phyloP scores from a whole-genome alignment of 1,140 invertebrate species.

The Medauroidea extradentata region DNA sequence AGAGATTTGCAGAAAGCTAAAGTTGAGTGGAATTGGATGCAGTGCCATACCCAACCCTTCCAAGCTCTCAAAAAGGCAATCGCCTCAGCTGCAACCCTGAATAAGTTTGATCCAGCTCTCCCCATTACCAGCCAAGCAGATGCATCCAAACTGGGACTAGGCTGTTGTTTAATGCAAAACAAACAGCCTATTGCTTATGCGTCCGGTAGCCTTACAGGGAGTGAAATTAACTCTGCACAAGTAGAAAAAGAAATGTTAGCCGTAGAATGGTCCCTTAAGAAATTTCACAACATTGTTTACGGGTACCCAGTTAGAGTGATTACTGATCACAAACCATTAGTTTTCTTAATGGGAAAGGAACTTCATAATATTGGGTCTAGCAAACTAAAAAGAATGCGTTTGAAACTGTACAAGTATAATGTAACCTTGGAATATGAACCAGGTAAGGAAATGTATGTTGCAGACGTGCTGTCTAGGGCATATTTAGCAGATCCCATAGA shows the following conservation, averaged over 20 bases:
- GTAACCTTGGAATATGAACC: conserved; percentile 24
- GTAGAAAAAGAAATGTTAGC: conserved; percentile 37
- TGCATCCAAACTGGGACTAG: conserved; percentile 30
- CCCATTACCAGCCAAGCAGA: conserved; percentile 29
- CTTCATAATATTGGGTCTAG: too few species aligned
- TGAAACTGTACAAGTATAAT: too few species aligned
- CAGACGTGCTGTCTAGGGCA: too few species aligned
- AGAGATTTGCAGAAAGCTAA: conserved; percentile 20
- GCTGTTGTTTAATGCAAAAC: conserved; percentile 29
- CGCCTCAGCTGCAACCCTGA: conserved; percentile 19
- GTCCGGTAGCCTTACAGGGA: conserved; percentile 31
- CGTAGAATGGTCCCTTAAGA: conserved; percentile 27
- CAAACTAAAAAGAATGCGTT: too few species aligned
- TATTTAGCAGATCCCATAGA: too few species aligned
- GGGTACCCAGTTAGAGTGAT: conserved; percentile 27
- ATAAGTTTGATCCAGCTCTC: conserved; percentile 26
- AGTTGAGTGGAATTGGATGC: conserved; percentile 17
- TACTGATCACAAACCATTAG: conserved; percentile 41
- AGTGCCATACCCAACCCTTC: conserved; percentile 15
- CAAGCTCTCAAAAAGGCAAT: conserved; percentile 24
- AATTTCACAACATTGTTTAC: conserved; percentile 35
- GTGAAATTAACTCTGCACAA: conserved; percentile 33
- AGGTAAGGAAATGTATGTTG: too few species aligned
- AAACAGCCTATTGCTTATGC: conserved; percentile 39
- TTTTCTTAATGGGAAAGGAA: not conserved